Percentiles rank a stretch among this genome's conserved stretches.
Evolutionary conservation across 2,797 vertebrate genomes (phyloP).

Genomic region (Sus cebifrons): DNA sequence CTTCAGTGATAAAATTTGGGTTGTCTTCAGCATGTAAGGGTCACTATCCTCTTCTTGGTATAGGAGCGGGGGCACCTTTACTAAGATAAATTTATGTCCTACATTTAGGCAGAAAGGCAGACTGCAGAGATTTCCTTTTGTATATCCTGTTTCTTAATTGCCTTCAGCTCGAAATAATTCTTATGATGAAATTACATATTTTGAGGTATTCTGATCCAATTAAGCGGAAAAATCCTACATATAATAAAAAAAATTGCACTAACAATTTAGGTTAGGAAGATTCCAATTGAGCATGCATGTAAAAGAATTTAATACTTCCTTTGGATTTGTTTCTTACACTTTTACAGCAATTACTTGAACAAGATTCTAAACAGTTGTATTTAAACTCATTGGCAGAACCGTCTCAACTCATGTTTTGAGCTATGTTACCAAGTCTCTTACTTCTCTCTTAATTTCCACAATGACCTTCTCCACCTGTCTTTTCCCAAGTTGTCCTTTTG

Average conservation of each 20-base stretch:
- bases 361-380: constrained; percentile 15
- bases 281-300: not conserved
- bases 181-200: not conserved
- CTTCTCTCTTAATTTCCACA: not conserved
- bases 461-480: not conserved
- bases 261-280: not conserved
- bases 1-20: not conserved
- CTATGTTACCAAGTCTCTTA: constrained; percentile 4
- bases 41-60: not conserved
- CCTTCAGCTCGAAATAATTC: not conserved
- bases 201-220: not conserved
- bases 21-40: not conserved
- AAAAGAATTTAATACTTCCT: not conserved
- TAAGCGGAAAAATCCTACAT: not conserved
- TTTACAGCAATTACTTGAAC: not conserved
- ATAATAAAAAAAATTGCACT: constrained; percentile 24
- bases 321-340: not conserved
- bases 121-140: not conserved
- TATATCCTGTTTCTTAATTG: constrained; percentile 8
- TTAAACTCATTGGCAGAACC: not conserved
- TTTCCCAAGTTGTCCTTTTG: not conserved
- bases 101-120: not conserved
- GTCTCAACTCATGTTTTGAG: not conserved
- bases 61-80: not conserved
- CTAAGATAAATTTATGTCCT: not conserved